Evolutionary conservation across 2,113 vertebrate genomes (phyloP).

Genomic region (Mastomys natalensis): DNA sequence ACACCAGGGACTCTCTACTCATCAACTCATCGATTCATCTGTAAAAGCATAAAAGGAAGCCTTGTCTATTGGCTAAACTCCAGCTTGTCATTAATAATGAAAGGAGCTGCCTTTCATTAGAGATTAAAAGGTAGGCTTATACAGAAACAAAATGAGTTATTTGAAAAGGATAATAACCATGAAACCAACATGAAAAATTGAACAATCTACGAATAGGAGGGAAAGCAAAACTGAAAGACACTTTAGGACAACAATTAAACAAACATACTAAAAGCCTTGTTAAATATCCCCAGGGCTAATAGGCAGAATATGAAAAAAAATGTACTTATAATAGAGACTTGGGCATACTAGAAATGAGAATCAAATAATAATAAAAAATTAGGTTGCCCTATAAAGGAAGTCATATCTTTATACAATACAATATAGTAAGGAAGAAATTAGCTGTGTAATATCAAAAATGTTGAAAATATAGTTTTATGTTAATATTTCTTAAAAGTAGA

Average conservation of each 20-base stretch:
- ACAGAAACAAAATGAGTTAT: constrained; percentile 28
- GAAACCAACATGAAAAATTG: background rate
- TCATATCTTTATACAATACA: background rate
- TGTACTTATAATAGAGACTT: background rate
- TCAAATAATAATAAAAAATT: background rate
- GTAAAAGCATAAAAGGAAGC: background rate
- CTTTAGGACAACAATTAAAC: background rate
- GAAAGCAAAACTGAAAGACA: background rate
- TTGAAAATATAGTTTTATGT: background rate
- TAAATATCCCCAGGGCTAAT: background rate
- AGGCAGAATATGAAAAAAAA: background rate
- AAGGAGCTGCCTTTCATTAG: constrained; percentile 36
- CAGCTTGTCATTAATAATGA: constrained; percentile 5
- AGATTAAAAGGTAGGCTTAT: background rate
- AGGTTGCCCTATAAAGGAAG: background rate
- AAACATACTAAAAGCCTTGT: background rate
- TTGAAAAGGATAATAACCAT: constrained; percentile 18
- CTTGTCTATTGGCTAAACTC: background rate
- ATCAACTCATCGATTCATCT: background rate
- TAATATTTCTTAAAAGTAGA: background rate
- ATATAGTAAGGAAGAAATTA: background rate
- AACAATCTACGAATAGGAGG: background rate
- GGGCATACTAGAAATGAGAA: background rate
- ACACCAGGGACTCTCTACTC: background rate
- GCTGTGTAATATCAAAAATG: background rate